A percentile compares a stretch with the other conserved stretches of the same genome.
phyloP scores from a whole-genome alignment of 2,113 vertebrate species.

The Apodemus speciosus region DNA sequence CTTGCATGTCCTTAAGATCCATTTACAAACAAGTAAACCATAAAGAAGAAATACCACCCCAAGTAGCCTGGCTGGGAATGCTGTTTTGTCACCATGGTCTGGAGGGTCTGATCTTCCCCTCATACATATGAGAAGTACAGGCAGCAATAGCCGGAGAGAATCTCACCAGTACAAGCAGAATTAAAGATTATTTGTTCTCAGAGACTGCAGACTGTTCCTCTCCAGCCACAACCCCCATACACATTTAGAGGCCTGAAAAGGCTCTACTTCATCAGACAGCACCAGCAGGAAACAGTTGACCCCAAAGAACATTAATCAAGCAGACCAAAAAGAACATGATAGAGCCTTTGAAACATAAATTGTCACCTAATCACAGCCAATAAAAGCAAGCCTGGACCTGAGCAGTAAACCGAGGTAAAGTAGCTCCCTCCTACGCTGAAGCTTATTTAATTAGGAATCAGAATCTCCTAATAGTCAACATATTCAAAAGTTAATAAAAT shows the following conservation, averaged over 20 bases:
- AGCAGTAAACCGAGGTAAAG: slow-evolving; percentile 17
- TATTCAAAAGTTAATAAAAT: slow-evolving; percentile 46
- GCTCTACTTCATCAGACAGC: background rate
- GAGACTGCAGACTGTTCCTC: background rate
- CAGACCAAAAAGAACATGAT: slow-evolving; percentile 7
- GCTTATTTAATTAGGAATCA: background rate
- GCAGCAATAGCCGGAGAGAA: background rate
- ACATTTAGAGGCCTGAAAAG: background rate
- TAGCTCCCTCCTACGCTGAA: slow-evolving; percentile 8
- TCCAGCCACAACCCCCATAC: rapidly evolving
- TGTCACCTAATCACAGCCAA: background rate
- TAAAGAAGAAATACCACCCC: background rate
- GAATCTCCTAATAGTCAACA: slow-evolving; percentile 6
- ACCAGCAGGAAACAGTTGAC: background rate
- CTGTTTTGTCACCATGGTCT: background rate
- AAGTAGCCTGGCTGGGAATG: background rate
- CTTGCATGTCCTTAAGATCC: background rate
- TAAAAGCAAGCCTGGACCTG: slow-evolving; percentile 25
- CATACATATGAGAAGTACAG: background rate
- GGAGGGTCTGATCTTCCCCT: background rate
- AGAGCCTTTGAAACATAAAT: slow-evolving; percentile 36
- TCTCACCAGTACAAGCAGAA: slow-evolving; percentile 23
- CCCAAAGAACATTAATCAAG: background rate
- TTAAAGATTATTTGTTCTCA: background rate
- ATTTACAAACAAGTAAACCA: background rate